These are phyloP conservation scores for Lissocephala sabroskyi DNA, from an alignment of 2,888 invertebrate species.

Conservation along the genomic window DNA sequence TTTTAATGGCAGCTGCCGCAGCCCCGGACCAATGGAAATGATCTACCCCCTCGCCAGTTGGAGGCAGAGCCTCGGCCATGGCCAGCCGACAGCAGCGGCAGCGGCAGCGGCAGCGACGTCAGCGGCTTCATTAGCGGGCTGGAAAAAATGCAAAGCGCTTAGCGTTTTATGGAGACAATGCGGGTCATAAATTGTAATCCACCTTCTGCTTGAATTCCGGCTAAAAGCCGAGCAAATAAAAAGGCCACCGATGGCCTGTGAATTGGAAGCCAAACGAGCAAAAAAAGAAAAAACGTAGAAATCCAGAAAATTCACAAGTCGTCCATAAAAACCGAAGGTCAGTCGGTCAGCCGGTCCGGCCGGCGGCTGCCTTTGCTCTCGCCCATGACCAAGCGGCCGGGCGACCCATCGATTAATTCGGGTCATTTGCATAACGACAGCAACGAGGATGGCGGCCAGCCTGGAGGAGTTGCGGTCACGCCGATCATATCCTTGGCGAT, in stretches of 20 bases:
- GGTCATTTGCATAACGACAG: conserved; percentile 50
- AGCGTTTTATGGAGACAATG: conserved; percentile 51
- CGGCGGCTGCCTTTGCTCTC: neutral
- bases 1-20: conserved; percentile 23
- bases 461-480: too few species aligned
- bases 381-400: conserved; percentile 40
- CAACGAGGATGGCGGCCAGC: conserved; percentile 10
- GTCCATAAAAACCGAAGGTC: conserved; percentile 55
- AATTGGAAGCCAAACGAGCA: conserved; percentile 25
- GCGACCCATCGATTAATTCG: conserved; percentile 41
- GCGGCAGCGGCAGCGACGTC: too few species aligned
- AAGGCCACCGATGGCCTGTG: conserved; percentile 37
- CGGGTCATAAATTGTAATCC: conserved; percentile 45
- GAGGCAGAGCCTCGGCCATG: too few species aligned
- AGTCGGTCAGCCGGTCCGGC: conserved; percentile 8
- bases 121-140: conserved; percentile 27
- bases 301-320: conserved; percentile 6
- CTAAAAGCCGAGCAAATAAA: conserved; percentile 25
- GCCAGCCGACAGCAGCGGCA: too few species aligned
- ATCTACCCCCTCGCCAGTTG: too few species aligned
- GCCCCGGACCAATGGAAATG: too few species aligned
- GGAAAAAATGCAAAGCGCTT: conserved; percentile 37
- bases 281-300: neutral
- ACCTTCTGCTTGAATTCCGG: conserved; percentile 34
- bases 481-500: too few species aligned